Evolutionary conservation across 2,113 vertebrate species (phyloP).

Genomic region (Oryzias celebensis): DNA sequence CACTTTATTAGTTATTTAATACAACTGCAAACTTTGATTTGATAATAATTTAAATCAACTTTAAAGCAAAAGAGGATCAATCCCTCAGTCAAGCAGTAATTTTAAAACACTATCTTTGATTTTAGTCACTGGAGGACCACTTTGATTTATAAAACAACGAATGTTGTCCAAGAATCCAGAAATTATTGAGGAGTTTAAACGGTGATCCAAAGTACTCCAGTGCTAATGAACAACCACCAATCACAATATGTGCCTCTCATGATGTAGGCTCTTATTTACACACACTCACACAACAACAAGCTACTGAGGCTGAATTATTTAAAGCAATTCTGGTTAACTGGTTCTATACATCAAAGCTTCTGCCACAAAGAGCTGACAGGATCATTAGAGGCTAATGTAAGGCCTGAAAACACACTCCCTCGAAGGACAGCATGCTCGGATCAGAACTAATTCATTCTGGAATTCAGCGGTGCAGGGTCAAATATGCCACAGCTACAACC

Average conservation of each 20-base stretch:
- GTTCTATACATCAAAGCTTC: conserved; percentile 20
- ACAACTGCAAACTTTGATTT: neutral
- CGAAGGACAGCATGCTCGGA: conserved; percentile 10
- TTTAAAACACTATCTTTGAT: neutral
- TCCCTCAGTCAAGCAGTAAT: neutral
- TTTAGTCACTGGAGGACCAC: no score
- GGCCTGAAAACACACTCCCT: conserved; percentile 36
- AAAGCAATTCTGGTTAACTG: conserved; percentile 41
- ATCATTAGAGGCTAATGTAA: conserved; percentile 57
- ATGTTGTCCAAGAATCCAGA: neutral
- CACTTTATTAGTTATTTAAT: conserved; percentile 3
- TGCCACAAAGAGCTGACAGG: conserved; percentile 26
- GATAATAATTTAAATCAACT: neutral
- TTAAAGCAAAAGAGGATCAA: neutral
- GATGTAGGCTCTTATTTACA: conserved; percentile 6
- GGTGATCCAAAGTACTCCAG: neutral
- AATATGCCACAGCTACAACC: conserved; percentile 1
- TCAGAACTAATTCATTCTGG: conserved; percentile 7
- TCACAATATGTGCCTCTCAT: neutral
- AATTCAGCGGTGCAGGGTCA: conserved; percentile 9
- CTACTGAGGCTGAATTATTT: conserved; percentile 40
- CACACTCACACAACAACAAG: conserved; percentile 38
- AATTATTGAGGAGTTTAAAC: neutral
- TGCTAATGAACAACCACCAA: neutral
- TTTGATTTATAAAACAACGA: no score